Evolutionary conservation across 2,113 vertebrate species (phyloP), one percentile per base, ranked within the genome.

Genomic region (Oryzias woworae): DNA sequence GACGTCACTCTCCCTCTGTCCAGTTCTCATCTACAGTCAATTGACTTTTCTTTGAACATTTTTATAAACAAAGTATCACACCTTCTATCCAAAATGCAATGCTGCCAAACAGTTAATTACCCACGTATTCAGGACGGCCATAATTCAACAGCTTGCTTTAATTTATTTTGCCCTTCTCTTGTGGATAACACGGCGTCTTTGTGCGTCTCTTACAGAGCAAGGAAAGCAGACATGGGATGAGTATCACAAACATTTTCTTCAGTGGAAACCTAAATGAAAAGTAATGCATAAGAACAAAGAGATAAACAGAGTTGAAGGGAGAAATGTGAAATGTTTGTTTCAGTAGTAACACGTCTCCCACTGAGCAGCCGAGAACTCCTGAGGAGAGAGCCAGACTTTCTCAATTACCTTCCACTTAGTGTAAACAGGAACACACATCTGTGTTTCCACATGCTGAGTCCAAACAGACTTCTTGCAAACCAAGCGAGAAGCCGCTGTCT

Each of bases 391-490:
- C 58, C 77, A 79, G 66, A 81, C 75, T 81, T 84, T 79, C 77
- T 84, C 79, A 86, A 80, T 87, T 86, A 85, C 69, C 75, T 75
- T 77, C 73, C 12, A 65, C 61, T 75, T 66, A 59, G 61, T 63
- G 77, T 83, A 84, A 89, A 84, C 82, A 87, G 69, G 67, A 84
- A 78, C 78, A 74, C 67, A 75, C 81, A 67, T 78, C 73, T 65
- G 75, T n/a, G 63, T 71, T 55, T 75, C 73, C 74, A 53, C 69
- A 53, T 7, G 1, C 44, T 67, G 62, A 58, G 64, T 66, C 61
- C 43, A 62, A 72, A 46, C 68, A 76, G 51, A 43, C 62, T 57
- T 44, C 20, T 3, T 55, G 47, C 64, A 61, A 66, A 69, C 51
- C 41, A 62, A 77, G 66, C 41, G 26, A 68, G 56, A 67, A 31